Evolutionary conservation across 2,888 invertebrate genomes (phyloP).

Genomic region (Alentia gelatinosa): DNA sequence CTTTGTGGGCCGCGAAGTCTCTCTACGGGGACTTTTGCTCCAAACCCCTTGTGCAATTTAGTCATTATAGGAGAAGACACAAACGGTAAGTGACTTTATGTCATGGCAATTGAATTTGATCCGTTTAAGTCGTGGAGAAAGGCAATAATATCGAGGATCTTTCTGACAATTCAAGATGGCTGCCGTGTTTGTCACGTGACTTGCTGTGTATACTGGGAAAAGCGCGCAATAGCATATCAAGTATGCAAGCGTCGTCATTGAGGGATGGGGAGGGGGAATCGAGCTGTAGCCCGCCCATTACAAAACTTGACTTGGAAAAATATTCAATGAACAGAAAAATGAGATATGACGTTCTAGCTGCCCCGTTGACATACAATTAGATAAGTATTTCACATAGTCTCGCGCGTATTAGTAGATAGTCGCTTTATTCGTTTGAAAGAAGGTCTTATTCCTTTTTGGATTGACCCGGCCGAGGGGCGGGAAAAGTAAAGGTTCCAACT

Average conservation of each 20-base stretch:
- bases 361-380: no score
- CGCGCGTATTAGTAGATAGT: no score
- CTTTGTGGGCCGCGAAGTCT: not conserved
- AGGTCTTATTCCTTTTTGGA: no score
- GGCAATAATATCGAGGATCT: not conserved
- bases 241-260: slow-evolving; percentile 36
- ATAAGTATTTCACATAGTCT: no score
- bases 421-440: no score
- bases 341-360: no score
- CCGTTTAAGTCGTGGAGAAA: not conserved
- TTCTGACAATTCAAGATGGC: slow-evolving; percentile 47
- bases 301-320: no score
- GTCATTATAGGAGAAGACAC: not conserved
- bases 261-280: slow-evolving; percentile 14
- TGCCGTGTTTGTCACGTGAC: slow-evolving; percentile 47
- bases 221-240: slow-evolving; percentile 45
- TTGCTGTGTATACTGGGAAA: not conserved
- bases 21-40: not conserved
- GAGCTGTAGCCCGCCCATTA: no score
- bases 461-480: no score
- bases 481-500: no score
- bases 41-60: not conserved
- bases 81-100: slow-evolving; percentile 30
- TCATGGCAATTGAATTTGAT: slow-evolving; percentile 15
- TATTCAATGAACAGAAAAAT: no score